Base-by-base conservation (phyloP, 1,140 invertebrate species). In the Chelonus insularis region DNA sequence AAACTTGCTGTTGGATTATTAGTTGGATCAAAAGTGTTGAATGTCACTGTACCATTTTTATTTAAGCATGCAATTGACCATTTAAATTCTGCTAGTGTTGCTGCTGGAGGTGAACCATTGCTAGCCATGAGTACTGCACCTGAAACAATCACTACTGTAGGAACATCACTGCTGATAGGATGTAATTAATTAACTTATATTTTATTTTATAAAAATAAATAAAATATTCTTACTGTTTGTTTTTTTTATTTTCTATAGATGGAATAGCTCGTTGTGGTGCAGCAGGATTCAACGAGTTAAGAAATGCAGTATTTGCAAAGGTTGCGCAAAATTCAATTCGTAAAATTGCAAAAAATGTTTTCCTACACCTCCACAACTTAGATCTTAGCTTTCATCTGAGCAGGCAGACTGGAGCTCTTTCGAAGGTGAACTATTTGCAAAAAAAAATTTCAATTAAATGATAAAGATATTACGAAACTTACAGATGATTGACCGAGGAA, bases 301-400 rank as follows among this genome's bases (percentile, higher is more conserved):
- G 97, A 52, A 99, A 99, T 84, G 96, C 97, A 6, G 94, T 99
- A 16, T 99, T 99, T 84, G 96, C 96, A 3, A 92, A 90, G 80
- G 97, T 99, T n/a, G 96, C 97, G 0, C 97, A 99, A 76, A 90
- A 94, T 79, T 99, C 97, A 5, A 98, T 99, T 64, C 82, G 97
- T 50, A 89, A 90, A 80, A 92, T 99, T 63, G 95, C 96, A 0
- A 91, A 87, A 76, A 98, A 96, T 81, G 95, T 99, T 7, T 99
- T 99, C 79, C 80, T 92, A n/a, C 98, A 99, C 83, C 82, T 99
- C 21, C 97, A 99, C 76, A 92, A 91, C 77, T 82, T 99, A 61
- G 98, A 99, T 83, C 84, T 99, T 29, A 85, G 87, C 59, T 99
- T 99, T 83, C 98, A 99, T 82, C 82, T 99, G 6, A 89, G 87